Evolutionary conservation across 2,888 invertebrate genomes (phyloP).

Genomic region (Chrysolina haemoptera): DNA sequence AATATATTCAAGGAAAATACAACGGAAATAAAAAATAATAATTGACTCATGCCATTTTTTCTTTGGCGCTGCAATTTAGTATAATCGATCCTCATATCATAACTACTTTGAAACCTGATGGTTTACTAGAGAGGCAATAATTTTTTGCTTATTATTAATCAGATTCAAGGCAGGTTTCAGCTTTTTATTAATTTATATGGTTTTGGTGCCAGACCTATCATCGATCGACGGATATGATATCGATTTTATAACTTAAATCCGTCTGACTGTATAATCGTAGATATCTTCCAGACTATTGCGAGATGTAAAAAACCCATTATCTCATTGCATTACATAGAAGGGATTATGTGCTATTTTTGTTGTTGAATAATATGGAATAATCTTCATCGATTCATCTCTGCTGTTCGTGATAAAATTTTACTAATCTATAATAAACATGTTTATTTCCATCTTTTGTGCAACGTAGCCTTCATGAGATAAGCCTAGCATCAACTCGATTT

Average conservation of each 20-base stretch:
- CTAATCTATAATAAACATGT: neutral
- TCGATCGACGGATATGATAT: neutral
- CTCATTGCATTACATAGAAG: neutral
- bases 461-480: constrained; percentile 7
- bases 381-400: neutral
- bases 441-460: neutral
- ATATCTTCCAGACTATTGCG: neutral
- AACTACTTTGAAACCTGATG: too few species aligned
- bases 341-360: constrained; percentile 1
- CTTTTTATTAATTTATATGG: neutral
- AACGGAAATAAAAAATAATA: too few species aligned
- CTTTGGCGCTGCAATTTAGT: too few species aligned
- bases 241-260: constrained; percentile 7
- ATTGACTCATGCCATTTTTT: too few species aligned
- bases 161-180: neutral
- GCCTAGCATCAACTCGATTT: neutral
- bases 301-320: neutral
- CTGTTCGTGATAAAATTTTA: neutral
- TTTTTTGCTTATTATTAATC: too few species aligned
- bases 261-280: constrained; percentile 2
- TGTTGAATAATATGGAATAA: constrained; percentile 1
- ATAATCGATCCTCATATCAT: too few species aligned
- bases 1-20: too few species aligned
- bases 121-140: too few species aligned
- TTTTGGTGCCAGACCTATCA: constrained; percentile 1